These are phyloP conservation scores for Gymnoscopelus braueri DNA, from an alignment of 2,797 vertebrate genomes.

Conservation along the genomic window DNA sequence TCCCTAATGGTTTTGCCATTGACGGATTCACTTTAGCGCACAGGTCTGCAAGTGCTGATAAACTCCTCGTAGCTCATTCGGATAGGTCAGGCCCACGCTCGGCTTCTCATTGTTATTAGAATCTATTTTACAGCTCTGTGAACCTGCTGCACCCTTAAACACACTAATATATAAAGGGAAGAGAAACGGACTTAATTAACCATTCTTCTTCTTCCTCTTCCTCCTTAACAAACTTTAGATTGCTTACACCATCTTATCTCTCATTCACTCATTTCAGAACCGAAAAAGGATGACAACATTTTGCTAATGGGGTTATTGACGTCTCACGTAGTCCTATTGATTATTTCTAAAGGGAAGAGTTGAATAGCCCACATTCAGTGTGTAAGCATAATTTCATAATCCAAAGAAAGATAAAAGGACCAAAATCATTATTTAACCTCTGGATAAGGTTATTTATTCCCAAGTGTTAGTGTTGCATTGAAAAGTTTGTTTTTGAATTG, in stretches of 20 bases:
- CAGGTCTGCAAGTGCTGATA: constrained; percentile 39
- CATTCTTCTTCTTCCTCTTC: neutral
- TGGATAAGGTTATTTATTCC: constrained; percentile 6
- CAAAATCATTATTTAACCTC: constrained; percentile 18
- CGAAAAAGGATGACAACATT: neutral
- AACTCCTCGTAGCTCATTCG: constrained; percentile 16
- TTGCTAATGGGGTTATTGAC: constrained; percentile 10
- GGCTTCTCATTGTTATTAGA: constrained; percentile 22
- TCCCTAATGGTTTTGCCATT: constrained; percentile 47
- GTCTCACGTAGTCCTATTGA: neutral
- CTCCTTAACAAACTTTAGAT: neutral
- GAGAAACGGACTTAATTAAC: neutral
- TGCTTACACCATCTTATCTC: neutral
- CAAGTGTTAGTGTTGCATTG: neutral
- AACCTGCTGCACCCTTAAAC: neutral
- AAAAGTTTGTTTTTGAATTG: constrained; percentile 13
- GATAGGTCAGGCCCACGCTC: neutral
- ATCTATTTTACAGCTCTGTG: constrained; percentile 17
- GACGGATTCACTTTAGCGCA: constrained; percentile 46
- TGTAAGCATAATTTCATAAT: neutral
- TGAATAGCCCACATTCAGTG: neutral
- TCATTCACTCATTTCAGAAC: neutral
- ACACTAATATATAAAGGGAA: no score
- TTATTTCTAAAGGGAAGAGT: constrained; percentile 9
- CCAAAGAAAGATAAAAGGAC: neutral